phyloP scores from a whole-genome alignment of 2,888 invertebrate species.

The Tryphoninae sp. region DNA sequence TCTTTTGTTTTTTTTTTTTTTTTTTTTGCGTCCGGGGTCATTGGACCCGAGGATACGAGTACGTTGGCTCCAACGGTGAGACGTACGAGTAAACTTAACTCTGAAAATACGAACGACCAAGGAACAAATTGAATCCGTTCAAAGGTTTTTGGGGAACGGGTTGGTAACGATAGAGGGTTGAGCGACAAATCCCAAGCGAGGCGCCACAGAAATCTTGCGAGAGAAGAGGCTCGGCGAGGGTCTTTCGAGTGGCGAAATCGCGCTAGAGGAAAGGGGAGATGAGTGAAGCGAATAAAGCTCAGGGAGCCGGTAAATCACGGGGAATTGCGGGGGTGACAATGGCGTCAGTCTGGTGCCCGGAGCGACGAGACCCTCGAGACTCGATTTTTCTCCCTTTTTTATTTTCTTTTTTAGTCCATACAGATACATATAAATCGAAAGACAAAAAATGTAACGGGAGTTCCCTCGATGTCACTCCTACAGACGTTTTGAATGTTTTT shows the following conservation, averaged over 20 bases:
- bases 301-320: slow-evolving; percentile 48
- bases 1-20: not conserved
- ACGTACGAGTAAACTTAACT: slow-evolving; percentile 2
- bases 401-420: not conserved
- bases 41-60: not conserved
- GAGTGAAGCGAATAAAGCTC: slow-evolving; percentile 34
- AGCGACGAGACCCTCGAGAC: slow-evolving; percentile 33
- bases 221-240: slow-evolving; percentile 6
- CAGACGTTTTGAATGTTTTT: not conserved
- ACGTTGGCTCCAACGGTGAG: slow-evolving; percentile 2
- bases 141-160: not conserved
- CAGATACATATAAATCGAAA: slow-evolving; percentile 1
- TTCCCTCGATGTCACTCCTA: not conserved
- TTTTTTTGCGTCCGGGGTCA: slow-evolving; percentile 1
- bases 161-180: not conserved
- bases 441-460: not conserved
- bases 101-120: not conserved
- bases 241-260: slow-evolving; percentile 24
- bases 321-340: slow-evolving; percentile 43
- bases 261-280: slow-evolving; percentile 21
- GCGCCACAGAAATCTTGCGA: not conserved
- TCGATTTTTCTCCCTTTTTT: slow-evolving; percentile 5
- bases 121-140: slow-evolving; percentile 46
- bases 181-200: not conserved
- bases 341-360: slow-evolving; percentile 43